These are phyloP conservation scores for Drosophila pseudotakahashii DNA, from an alignment of 2,888 invertebrate species.

Conservation along the genomic window DNA sequence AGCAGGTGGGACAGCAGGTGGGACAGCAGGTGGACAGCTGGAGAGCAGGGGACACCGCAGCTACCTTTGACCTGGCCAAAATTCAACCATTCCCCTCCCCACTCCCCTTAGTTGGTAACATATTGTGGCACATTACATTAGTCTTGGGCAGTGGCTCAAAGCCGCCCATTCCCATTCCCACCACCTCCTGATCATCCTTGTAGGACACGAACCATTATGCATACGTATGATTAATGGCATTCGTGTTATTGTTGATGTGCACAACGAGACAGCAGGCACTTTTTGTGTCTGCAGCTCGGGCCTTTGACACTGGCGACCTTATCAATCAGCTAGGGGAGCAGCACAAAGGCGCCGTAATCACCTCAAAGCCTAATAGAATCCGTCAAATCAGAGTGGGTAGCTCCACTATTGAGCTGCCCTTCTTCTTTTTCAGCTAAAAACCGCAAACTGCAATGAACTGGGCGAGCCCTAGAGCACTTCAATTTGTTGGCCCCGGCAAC, in stretches of 20 bases:
- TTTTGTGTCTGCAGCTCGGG: conserved; percentile 14
- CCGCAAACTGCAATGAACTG: conserved; percentile 38
- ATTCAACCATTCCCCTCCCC: not conserved
- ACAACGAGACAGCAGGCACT: conserved; percentile 20
- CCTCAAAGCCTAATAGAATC: conserved; percentile 39
- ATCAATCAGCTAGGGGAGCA: conserved; percentile 28
- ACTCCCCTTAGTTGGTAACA: conserved; percentile 41
- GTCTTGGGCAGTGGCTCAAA: conserved; percentile 32
- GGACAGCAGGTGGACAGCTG: conserved; percentile 5
- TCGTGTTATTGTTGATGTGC: conserved; percentile 72
- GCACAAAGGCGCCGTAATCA: conserved; percentile 40
- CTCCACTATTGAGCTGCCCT: no score
- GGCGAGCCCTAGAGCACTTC: conserved; percentile 59
- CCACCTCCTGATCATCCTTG: conserved; percentile 16
- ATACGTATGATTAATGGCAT: conserved; percentile 77
- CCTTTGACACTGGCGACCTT: conserved; percentile 30
- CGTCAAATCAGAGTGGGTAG: conserved; percentile 32
- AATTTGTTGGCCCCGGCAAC: conserved; percentile 62
- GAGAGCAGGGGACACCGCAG: conserved; percentile 34
- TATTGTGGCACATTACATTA: conserved; percentile 63
- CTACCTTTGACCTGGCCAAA: conserved; percentile 45
- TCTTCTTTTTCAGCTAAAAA: conserved; percentile 1
- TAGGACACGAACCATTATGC: conserved; percentile 71
- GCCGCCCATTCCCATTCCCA: not conserved
- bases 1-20: conserved; percentile 22